phyloP scores from a whole-genome alignment of 2,113 vertebrate genomes.

The Gyps fulvus region DNA sequence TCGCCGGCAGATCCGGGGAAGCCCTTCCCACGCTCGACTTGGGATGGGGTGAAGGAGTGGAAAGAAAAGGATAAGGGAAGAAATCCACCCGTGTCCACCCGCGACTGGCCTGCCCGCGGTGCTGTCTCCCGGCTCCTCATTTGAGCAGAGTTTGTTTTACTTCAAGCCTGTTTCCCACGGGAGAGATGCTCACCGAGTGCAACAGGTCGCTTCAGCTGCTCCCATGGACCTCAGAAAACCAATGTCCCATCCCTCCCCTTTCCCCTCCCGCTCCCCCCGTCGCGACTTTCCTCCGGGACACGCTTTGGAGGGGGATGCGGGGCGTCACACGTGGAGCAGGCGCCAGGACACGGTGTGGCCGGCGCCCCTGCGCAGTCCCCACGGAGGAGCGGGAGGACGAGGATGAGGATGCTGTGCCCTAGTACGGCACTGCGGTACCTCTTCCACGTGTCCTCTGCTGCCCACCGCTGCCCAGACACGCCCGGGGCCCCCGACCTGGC shows the following conservation, averaged over 20 bases:
- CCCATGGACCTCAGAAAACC: neutral
- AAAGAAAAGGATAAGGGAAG: neutral
- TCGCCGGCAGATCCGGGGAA: neutral
- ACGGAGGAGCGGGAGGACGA: neutral
- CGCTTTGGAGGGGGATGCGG: neutral
- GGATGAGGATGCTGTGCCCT: neutral
- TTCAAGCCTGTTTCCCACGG: neutral
- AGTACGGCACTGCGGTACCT: neutral
- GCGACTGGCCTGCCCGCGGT: neutral
- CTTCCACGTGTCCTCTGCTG: neutral
- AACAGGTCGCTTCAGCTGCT: neutral
- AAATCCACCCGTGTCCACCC: neutral
- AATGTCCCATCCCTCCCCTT: neutral
- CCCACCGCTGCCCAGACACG: neutral
- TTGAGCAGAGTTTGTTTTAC: neutral
- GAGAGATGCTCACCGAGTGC: neutral
- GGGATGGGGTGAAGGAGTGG: neutral
- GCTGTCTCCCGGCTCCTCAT: neutral
- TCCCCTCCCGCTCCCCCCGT: no score
- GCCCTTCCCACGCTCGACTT: neutral
- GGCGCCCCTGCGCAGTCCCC: neutral
- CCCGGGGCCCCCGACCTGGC: rapidly evolving
- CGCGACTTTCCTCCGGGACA: neutral
- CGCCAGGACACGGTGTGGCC: neutral
- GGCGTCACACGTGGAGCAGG: neutral